Percentiles rank a stretch among this genome's conserved stretches.
phyloP scores from a whole-genome alignment of 2,888 invertebrate species.

The Cephus runcator region DNA sequence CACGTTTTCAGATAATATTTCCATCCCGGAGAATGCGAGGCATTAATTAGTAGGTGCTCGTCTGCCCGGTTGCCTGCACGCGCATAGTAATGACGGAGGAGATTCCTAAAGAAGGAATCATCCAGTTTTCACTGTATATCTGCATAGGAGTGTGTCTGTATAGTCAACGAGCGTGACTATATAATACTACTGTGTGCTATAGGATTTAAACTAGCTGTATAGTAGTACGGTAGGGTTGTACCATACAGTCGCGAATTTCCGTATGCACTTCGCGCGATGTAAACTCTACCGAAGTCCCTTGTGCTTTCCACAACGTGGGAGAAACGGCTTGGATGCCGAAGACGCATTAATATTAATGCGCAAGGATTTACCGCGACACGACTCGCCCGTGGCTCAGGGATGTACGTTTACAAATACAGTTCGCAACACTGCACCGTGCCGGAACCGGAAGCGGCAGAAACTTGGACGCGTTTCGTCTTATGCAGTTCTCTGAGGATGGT shows the following conservation, averaged over 20 bases:
- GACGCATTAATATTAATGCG: conserved; percentile 61
- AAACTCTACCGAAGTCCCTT: conserved; percentile 30
- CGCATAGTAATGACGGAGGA: neutral
- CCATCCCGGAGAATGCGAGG: neutral
- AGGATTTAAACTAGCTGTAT: too few relatives aligned
- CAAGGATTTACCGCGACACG: conserved; percentile 47
- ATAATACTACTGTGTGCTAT: neutral
- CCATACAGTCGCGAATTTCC: conserved; percentile 12
- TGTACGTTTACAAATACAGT: conserved; percentile 50
- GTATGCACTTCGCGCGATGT: conserved; percentile 39
- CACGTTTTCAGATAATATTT: neutral
- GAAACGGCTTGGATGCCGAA: conserved; percentile 41
- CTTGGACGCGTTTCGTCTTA: neutral
- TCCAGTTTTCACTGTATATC: neutral
- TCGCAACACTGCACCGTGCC: conserved; percentile 25
- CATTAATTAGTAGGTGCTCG: neutral
- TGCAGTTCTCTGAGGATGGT: neutral
- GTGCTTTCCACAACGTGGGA: neutral
- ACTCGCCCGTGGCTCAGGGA: conserved; percentile 27
- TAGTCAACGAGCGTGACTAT: too few relatives aligned
- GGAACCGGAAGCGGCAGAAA: neutral
- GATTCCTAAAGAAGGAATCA: neutral
- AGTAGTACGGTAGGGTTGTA: neutral
- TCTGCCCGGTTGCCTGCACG: neutral
- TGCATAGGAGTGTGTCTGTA: too few relatives aligned